Percentiles rank a stretch among this genome's conserved stretches.
Evolutionary conservation across 2,113 vertebrate genomes (phyloP).

Genomic region (Fulica atra): DNA sequence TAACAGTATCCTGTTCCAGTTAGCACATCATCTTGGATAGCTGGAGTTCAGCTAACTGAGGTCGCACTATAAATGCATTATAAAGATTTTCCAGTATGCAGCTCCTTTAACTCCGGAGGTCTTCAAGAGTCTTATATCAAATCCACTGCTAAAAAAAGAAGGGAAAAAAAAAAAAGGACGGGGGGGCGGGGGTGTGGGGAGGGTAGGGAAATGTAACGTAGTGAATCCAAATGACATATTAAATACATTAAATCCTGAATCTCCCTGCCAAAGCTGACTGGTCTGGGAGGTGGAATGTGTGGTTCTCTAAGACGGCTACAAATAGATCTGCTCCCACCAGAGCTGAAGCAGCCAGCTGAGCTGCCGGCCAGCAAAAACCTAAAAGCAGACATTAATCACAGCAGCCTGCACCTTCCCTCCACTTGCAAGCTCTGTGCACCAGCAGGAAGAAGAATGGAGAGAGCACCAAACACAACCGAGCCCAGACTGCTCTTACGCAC

Average conservation of each 20-base stretch:
- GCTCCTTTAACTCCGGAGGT: slow-evolving; percentile 1
- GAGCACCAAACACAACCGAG: neutral
- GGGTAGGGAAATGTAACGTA: neutral
- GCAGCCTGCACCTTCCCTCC: neutral
- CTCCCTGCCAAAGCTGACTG: slow-evolving; percentile 4
- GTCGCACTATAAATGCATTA: neutral
- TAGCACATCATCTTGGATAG: slow-evolving; percentile 8
- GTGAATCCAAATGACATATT: slow-evolving; percentile 10
- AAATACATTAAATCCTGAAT: neutral
- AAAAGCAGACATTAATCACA: slow-evolving; percentile 33
- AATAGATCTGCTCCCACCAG: slow-evolving; percentile 16
- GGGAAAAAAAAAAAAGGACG: neutral
- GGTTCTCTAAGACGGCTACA: neutral
- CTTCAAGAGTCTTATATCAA: neutral
- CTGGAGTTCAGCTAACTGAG: neutral
- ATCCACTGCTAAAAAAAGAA: neutral
- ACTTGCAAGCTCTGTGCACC: neutral
- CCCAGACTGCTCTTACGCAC: neutral
- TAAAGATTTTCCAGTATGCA: slow-evolving; percentile 1
- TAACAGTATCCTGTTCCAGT: neutral
- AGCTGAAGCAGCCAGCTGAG: neutral
- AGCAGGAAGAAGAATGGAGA: neutral
- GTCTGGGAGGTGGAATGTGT: neutral
- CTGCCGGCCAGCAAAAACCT: neutral
- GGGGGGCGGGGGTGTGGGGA: neutral